Conservation (phyloP, 2,797 vertebrate species). For the Cyprinodon diabolis region DNA sequence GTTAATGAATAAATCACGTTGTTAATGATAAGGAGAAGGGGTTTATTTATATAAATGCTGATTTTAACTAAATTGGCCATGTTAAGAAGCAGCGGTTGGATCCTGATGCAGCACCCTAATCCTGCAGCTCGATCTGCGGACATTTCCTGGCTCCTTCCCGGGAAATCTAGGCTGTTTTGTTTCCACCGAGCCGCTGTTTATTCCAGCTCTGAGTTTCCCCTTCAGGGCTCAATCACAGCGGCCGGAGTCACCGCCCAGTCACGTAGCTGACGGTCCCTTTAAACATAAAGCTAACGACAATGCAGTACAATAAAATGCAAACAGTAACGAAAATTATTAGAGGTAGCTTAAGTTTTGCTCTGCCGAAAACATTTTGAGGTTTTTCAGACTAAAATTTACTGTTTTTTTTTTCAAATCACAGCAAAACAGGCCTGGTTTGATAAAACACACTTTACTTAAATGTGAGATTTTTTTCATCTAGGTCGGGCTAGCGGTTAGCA, state of each 20-base stretch:
- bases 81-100: too few species aligned
- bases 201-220: not conserved
- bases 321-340: accelerated
- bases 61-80: not conserved
- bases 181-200: accelerated
- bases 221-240: not conserved
- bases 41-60: not conserved
- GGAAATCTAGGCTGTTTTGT: not conserved
- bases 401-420: not conserved
- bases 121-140: accelerated
- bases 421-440: not conserved
- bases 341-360: accelerated
- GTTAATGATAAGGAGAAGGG: not conserved
- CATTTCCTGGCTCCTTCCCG: accelerated
- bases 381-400: accelerated
- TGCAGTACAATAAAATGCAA: not conserved
- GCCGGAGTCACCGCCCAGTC: conserved; percentile 19
- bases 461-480: not conserved
- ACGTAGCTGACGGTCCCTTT: not conserved
- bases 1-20: not conserved
- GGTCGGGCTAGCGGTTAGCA: conserved; percentile 19
- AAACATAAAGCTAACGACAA: not conserved
- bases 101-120: too few species aligned
- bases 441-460: not conserved
- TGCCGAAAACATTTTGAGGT: not conserved